A percentile compares a stretch with the other conserved stretches of the same genome.
These are phyloP conservation scores for Atherinomorus stipes DNA, from an alignment of 2,113 vertebrate species.

Conservation along the genomic window DNA sequence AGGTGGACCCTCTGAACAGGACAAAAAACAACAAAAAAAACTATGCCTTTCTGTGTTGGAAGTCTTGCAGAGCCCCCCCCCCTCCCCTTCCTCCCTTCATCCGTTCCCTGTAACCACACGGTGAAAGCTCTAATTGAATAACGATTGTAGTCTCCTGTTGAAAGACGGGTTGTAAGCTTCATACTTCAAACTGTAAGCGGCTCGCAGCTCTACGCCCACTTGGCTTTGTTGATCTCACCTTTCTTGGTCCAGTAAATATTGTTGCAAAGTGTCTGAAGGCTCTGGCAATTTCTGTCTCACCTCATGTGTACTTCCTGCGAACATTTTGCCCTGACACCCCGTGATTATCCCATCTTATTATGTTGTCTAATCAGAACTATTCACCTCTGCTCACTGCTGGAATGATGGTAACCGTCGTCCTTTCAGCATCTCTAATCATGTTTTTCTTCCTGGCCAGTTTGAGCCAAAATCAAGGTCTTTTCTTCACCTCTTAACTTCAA, in stretches of 20 bases:
- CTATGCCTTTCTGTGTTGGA: conserved; percentile 7
- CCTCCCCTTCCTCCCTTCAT: conserved; percentile 37
- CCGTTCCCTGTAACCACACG: conserved; percentile 17
- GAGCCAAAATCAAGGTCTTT: not conserved
- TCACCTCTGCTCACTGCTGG: conserved; percentile 10
- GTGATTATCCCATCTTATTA: conserved; percentile 54
- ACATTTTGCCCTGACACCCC: conserved; percentile 28
- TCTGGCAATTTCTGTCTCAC: conserved; percentile 21
- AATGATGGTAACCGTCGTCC: conserved; percentile 10
- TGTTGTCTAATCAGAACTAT: conserved; percentile 33
- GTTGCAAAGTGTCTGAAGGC: conserved; percentile 14
- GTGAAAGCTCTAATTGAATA: conserved; percentile 69
- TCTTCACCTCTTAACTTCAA: not conserved
- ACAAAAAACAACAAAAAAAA: conserved; percentile 1
- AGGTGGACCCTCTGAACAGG: conserved; percentile 3
- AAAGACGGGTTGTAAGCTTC: conserved; percentile 56
- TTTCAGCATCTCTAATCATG: not conserved
- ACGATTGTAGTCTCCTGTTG: conserved; percentile 43
- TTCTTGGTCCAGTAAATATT: conserved; percentile 16
- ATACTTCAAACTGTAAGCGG: conserved; percentile 29
- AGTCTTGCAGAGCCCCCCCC: not conserved
- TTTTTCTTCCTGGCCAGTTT: not conserved
- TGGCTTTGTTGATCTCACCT: conserved; percentile 24
- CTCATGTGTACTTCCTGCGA: conserved; percentile 29
- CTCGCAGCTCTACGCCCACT: not conserved